Evolutionary conservation across 2,888 invertebrate species (phyloP).

Genomic region (Laothoe populi): DNA sequence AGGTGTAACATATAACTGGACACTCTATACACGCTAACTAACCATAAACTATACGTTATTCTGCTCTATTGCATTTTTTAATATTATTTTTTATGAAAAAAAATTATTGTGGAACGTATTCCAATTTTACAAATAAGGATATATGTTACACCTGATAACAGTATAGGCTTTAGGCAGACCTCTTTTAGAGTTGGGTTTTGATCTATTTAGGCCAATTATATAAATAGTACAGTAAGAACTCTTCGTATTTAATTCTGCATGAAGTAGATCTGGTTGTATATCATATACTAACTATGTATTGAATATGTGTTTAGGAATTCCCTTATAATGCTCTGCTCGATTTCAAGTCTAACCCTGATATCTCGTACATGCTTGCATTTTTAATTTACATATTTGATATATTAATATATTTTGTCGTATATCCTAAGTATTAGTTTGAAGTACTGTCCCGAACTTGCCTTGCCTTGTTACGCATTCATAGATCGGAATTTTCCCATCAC

Average conservation of each 20-base stretch:
- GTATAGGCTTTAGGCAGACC: not conserved
- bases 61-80: not conserved
- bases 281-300: not conserved
- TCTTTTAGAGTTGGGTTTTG: conserved; percentile 8
- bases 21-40: not conserved
- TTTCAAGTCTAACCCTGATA: not conserved
- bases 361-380: conserved; percentile 9
- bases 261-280: not conserved
- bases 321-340: not conserved
- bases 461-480: conserved; percentile 46
- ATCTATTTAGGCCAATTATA: not conserved
- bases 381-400: not conserved
- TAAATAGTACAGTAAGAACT: not conserved
- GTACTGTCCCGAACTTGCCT: conserved; percentile 41
- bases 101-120: not conserved
- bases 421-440: not conserved
- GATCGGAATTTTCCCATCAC: conserved; percentile 27
- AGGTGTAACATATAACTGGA: conserved; percentile 3
- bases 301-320: not conserved
- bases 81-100: too few species aligned
- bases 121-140: not conserved
- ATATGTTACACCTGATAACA: conserved; percentile 13
- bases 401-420: conserved; percentile 2
- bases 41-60: conserved; percentile 2
- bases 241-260: conserved; percentile 9